phyloP scores from a whole-genome alignment of 2,888 invertebrate genomes.

The Crepidodera aurea region DNA sequence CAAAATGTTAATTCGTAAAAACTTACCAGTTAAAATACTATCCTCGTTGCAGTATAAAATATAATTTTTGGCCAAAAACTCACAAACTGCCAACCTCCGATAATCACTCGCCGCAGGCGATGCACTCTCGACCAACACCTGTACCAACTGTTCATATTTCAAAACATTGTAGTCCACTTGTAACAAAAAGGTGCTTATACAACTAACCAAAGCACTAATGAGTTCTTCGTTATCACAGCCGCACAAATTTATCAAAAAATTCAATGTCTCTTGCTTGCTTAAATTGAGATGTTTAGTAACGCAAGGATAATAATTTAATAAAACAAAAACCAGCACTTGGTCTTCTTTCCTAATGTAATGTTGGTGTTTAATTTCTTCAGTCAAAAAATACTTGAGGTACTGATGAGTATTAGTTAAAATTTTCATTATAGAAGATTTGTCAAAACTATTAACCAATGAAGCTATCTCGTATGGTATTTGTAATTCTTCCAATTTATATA shows the following conservation, averaged over 20 bases:
- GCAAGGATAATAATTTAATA: constrained; percentile 54
- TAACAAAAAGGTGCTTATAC: constrained; percentile 50
- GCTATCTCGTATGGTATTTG: constrained; percentile 45
- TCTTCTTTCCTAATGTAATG: constrained; percentile 44
- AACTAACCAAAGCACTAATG: constrained; percentile 51
- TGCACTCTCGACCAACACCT: constrained; percentile 47
- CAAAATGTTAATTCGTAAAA: too few species aligned
- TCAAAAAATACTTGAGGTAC: constrained; percentile 45
- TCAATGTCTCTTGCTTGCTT: constrained; percentile 50
- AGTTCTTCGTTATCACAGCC: constrained; percentile 53
- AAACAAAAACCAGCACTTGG: constrained; percentile 46
- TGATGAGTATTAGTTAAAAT: constrained; percentile 47
- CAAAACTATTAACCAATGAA: constrained; percentile 43
- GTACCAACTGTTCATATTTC: constrained; percentile 45
- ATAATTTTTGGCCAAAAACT: constrained; percentile 47
- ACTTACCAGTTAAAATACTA: constrained; percentile 43
- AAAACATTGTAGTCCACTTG: constrained; percentile 47
- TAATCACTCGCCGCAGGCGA: constrained; percentile 50
- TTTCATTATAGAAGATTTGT: constrained; percentile 38
- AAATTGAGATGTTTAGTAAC: constrained; percentile 49
- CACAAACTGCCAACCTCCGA: constrained; percentile 50
- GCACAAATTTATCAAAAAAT: constrained; percentile 50
- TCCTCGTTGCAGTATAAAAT: constrained; percentile 44
- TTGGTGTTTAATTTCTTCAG: constrained; percentile 44
- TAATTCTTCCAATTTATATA: constrained; percentile 46